These are phyloP conservation scores for Dromas ardeola DNA, from an alignment of 2,113 vertebrate genomes.

Conservation along the genomic window DNA sequence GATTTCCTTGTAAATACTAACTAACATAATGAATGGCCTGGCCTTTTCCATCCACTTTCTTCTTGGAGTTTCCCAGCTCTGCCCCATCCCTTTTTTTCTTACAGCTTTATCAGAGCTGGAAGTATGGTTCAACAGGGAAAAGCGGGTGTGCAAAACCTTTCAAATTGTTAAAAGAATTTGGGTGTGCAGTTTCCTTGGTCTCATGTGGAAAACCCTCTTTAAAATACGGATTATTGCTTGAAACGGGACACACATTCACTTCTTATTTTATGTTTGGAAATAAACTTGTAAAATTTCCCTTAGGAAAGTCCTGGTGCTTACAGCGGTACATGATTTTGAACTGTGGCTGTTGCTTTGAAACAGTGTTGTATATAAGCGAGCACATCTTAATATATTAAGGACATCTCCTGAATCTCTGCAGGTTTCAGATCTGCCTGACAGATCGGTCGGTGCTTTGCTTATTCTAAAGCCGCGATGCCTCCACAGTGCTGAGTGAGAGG, in stretches of 20 bases:
- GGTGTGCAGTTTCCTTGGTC: not conserved
- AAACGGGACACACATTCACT: fast-evolving
- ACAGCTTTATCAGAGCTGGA: not conserved
- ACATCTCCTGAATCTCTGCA: not conserved
- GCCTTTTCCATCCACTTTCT: not conserved
- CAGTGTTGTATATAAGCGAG: fast-evolving
- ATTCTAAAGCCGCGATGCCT: not conserved
- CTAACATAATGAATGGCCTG: not conserved
- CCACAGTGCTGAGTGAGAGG: not conserved
- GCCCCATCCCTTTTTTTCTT: not conserved
- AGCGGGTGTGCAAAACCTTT: not conserved
- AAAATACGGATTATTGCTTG: not conserved
- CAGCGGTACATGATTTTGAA: not conserved
- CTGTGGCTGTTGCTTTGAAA: not conserved
- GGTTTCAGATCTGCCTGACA: not conserved
- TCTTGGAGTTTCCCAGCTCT: not conserved
- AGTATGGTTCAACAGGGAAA: not conserved
- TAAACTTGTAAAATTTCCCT: not conserved
- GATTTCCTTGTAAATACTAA: not conserved
- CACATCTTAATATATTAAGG: not conserved
- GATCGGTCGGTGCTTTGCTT: no score
- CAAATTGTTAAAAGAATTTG: not conserved
- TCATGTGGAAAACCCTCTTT: not conserved
- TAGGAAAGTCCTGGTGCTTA: not conserved
- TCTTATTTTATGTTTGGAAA: not conserved